Conservation (phyloP, 1,140 invertebrate genomes). For the Tyrophagus putrescentiae region DNA sequence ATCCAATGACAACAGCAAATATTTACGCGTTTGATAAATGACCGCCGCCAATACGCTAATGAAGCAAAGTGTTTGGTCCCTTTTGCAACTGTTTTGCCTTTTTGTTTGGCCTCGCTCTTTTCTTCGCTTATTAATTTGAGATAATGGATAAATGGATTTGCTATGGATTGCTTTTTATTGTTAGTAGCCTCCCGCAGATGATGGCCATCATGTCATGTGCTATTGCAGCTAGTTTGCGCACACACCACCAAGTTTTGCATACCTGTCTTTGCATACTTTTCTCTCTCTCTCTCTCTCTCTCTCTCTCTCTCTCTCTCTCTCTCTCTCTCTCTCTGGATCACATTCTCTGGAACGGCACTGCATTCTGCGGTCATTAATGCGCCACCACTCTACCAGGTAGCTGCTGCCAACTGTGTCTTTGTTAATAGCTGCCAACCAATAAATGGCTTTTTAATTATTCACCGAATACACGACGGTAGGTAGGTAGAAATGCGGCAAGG, state of each 20-base stretch:
- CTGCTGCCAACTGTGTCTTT: neutral
- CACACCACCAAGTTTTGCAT: slow-evolving; percentile 1
- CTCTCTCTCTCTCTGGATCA: no score
- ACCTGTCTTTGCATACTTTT: neutral
- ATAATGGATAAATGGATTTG: slow-evolving; percentile 15
- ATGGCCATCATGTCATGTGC: neutral
- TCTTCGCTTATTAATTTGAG: no score
- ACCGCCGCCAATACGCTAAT: neutral
- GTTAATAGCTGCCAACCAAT: neutral
- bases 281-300: slow-evolving; percentile 1
- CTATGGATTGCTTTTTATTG: neutral
- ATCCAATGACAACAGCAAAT: slow-evolving; percentile 9
- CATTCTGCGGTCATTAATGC: no score
- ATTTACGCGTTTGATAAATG: slow-evolving; percentile 11
- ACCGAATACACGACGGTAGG: no score
- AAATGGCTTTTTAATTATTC: slow-evolving; percentile 16
- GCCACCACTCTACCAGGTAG: neutral
- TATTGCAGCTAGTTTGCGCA: neutral
- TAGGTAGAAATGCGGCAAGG: no score
- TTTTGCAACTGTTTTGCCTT: no score
- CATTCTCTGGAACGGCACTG: no score
- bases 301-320: no score
- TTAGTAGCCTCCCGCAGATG: neutral
- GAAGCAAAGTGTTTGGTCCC: no score
- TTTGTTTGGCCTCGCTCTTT: no score